Conservation (phyloP, 2,113 vertebrate genomes). For the Nothocercus nigrocapillus region DNA sequence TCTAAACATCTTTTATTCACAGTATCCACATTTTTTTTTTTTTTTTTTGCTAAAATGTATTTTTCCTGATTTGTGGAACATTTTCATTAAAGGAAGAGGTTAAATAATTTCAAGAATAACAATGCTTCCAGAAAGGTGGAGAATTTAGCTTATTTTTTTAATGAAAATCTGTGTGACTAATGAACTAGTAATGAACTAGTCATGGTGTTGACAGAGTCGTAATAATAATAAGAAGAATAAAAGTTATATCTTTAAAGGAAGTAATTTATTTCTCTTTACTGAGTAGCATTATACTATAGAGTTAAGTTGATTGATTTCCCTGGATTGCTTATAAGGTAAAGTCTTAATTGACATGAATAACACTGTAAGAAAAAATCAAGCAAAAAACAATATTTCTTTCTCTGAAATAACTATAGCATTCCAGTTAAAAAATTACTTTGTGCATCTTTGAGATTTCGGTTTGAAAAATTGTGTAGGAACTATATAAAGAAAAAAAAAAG, state of each 20-base stretch:
- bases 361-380: background rate
- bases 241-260: background rate
- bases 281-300: background rate
- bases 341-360: background rate
- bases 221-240: background rate
- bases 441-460: background rate
- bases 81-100: background rate
- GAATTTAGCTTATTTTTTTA: background rate
- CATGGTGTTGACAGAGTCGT: background rate
- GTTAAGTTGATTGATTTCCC: background rate
- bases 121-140: background rate
- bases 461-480: background rate
- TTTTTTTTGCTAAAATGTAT: background rate
- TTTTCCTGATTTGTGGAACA: background rate
- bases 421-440: background rate
- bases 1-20: background rate
- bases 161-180: background rate
- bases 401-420: background rate
- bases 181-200: background rate
- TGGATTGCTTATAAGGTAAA: background rate
- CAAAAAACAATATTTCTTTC: background rate
- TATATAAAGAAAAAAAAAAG: too few species aligned
- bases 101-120: background rate
- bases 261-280: background rate
- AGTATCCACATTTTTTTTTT: background rate